phyloP scores from a whole-genome alignment of 2,888 invertebrate genomes.

The Myopa tessellatipennis region DNA sequence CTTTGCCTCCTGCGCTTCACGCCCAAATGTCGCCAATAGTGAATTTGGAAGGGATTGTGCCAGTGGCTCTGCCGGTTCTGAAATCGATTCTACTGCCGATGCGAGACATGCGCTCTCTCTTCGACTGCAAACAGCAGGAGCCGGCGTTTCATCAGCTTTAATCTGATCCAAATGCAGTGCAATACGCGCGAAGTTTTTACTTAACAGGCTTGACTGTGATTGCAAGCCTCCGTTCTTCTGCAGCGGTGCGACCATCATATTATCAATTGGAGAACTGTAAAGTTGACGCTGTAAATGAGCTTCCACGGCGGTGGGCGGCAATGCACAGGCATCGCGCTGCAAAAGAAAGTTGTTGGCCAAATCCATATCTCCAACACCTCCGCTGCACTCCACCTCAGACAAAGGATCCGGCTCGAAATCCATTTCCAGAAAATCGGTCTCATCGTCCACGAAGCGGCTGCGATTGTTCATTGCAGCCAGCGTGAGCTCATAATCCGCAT shows the following conservation, averaged over 20 bases:
- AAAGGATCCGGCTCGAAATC: conserved; percentile 68
- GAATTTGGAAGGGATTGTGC: conserved; percentile 61
- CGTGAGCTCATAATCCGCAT: conserved; percentile 60
- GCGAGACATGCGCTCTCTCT: conserved; percentile 43
- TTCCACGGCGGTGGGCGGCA: conserved; percentile 42
- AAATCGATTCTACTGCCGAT: conserved; percentile 32
- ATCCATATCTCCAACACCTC: conserved; percentile 43
- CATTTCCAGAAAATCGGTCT: conserved; percentile 68
- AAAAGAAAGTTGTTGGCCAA: conserved; percentile 51
- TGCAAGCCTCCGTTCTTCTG: conserved; percentile 51
- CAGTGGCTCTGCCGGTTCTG: conserved; percentile 25
- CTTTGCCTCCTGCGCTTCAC: conserved; percentile 46
- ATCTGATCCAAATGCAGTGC: conserved; percentile 64
- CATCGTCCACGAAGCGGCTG: conserved; percentile 59
- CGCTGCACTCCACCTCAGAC: conserved; percentile 64
- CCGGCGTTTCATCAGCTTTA: conserved; percentile 48
- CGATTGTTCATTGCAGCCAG: conserved; percentile 51
- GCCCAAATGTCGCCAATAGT: conserved; percentile 53
- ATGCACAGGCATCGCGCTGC: conserved; percentile 56
- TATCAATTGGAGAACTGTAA: conserved; percentile 63
- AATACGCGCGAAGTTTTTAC: conserved; percentile 63
- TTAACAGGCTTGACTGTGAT: conserved; percentile 51
- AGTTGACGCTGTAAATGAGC: conserved; percentile 55
- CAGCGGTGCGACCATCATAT: conserved; percentile 52
- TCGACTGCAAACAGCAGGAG: conserved; percentile 38